phyloP scores from a whole-genome alignment of 2,888 invertebrate genomes.

The Galerucella nymphaeae region DNA sequence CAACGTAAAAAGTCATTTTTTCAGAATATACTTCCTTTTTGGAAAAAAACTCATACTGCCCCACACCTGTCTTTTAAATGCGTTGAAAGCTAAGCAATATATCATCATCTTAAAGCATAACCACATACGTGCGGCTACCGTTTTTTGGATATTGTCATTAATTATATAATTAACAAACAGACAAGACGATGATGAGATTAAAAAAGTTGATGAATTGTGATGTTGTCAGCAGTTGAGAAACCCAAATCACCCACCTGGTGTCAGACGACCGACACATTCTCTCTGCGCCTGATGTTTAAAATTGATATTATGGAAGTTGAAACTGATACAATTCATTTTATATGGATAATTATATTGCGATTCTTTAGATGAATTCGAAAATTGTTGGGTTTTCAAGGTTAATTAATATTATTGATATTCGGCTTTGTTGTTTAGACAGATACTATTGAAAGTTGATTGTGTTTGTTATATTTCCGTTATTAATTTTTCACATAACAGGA shows the following conservation, averaged over 20 bases:
- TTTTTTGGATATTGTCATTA: constrained; percentile 42
- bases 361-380: constrained; percentile 18
- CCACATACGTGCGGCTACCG: constrained; percentile 37
- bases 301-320: constrained; percentile 30
- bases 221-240: constrained; percentile 40
- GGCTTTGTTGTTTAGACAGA: constrained; percentile 15
- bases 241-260: constrained; percentile 52
- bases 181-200: constrained; percentile 49
- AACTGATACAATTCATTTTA: constrained; percentile 30
- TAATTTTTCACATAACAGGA: neutral
- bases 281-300: constrained; percentile 31
- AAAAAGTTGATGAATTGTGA: constrained; percentile 49
- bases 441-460: constrained; percentile 4
- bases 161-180: constrained; percentile 45
- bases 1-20: too few relatives aligned
- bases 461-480: neutral
- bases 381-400: neutral
- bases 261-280: constrained; percentile 39
- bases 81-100: constrained; percentile 2
- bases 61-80: constrained; percentile 15
- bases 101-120: constrained; percentile 16
- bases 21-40: neutral
- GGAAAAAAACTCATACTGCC: neutral
- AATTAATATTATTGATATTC: constrained; percentile 19
- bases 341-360: constrained; percentile 24